Conservation (phyloP, 1,140 invertebrate species). For the Steinernema khuongi region DNA sequence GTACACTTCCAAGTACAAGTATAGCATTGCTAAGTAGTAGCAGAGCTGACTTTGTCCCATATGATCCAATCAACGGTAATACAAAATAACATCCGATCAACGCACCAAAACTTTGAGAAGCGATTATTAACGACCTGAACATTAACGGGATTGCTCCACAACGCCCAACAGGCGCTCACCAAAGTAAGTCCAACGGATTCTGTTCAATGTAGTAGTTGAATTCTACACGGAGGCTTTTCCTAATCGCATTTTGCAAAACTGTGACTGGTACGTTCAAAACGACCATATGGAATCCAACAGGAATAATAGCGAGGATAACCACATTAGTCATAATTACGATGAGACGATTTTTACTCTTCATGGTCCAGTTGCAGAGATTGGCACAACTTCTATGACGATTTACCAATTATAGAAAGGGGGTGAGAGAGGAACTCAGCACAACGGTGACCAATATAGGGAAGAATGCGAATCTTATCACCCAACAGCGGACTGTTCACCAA, state of each 20-base stretch:
- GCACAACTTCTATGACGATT: no score
- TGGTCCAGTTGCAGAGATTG: not conserved
- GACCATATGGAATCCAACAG: not conserved
- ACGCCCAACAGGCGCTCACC: not conserved
- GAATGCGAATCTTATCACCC: no score
- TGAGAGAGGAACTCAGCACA: no score
- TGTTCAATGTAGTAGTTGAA: not conserved
- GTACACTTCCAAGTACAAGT: not conserved
- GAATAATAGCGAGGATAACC: not conserved
- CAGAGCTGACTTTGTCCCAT: not conserved
- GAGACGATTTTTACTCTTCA: not conserved
- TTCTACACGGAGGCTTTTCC: not conserved
- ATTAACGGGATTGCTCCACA: not conserved
- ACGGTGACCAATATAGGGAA: no score
- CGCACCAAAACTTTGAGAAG: not conserved
- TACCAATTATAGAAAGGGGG: no score
- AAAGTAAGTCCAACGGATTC: not conserved
- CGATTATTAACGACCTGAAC: not conserved
- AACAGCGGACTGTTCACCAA: no score
- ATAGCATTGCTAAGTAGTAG: not conserved
- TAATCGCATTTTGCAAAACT: not conserved
- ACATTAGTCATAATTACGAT: not conserved
- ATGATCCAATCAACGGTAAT: not conserved
- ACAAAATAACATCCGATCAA: not conserved
- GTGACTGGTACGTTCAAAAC: not conserved